Evolutionary conservation across 2,888 invertebrate genomes (phyloP).

Genomic region (Nemotelus nigrinus): DNA sequence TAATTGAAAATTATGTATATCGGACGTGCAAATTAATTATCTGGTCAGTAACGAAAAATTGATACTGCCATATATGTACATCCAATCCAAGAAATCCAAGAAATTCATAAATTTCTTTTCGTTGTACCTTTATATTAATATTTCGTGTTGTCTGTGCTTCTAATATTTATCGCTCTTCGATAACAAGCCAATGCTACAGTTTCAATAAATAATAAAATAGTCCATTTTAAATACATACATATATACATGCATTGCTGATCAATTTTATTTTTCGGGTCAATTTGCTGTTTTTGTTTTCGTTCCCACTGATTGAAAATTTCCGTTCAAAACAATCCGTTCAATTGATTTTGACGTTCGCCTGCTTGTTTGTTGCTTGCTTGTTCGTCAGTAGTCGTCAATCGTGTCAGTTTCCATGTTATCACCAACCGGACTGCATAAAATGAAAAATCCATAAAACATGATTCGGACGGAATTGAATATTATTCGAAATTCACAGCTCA

Average conservation of each 20-base stretch:
- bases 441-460: slow-evolving; percentile 26
- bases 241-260: too few relatives aligned
- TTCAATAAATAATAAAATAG: slow-evolving; percentile 1
- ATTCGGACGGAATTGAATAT: slow-evolving; percentile 16
- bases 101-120: too few relatives aligned
- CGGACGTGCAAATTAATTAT: too few relatives aligned
- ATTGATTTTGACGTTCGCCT: not conserved
- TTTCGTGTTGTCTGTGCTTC: too few relatives aligned
- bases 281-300: slow-evolving; percentile 12
- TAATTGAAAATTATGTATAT: too few relatives aligned
- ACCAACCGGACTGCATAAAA: not conserved
- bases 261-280: slow-evolving; percentile 12
- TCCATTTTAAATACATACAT: not conserved
- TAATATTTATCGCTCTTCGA: too few relatives aligned
- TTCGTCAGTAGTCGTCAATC: not conserved
- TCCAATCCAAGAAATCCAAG: too few relatives aligned
- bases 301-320: slow-evolving; percentile 20
- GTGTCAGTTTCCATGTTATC: slow-evolving; percentile 18
- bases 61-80: too few relatives aligned
- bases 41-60: too few relatives aligned
- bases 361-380: not conserved
- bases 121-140: too few relatives aligned
- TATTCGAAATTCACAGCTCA: slow-evolving; percentile 25
- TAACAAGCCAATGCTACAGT: too few relatives aligned
- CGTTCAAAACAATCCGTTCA: slow-evolving; percentile 21